These are phyloP conservation scores for Dastarcus helophoroides DNA, from an alignment of 2,888 invertebrate species.

Conservation along the genomic window DNA sequence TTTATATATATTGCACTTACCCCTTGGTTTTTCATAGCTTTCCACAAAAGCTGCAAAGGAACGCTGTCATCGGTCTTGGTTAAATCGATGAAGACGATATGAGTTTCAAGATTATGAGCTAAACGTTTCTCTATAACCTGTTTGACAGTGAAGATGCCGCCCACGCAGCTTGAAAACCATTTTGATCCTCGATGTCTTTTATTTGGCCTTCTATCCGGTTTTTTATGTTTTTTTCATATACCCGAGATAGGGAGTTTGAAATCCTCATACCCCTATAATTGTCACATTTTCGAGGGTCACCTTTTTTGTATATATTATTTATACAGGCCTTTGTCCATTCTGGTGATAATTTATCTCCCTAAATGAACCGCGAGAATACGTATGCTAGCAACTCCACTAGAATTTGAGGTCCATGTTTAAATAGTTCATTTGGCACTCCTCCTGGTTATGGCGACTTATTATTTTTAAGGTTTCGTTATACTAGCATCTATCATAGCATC, in stretches of 20 bases:
- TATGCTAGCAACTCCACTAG: no score
- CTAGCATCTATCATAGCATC: no score
- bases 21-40: no score
- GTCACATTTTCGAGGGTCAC: slow-evolving; percentile 2
- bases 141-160: slow-evolving; percentile 3
- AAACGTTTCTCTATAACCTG: slow-evolving; percentile 4
- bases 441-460: no score
- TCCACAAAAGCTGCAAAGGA: no score
- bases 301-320: slow-evolving; percentile 2
- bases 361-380: no score
- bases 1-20: no score
- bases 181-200: slow-evolving; percentile 3
- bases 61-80: slow-evolving; percentile 6
- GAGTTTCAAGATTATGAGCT: slow-evolving; percentile 4
- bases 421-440: no score
- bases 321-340: slow-evolving; percentile 5
- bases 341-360: no score
- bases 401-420: no score
- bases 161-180: slow-evolving; percentile 5
- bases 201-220: slow-evolving; percentile 2
- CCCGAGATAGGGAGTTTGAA: slow-evolving; percentile 2
- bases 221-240: slow-evolving; percentile 4
- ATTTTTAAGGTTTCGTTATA: no score
- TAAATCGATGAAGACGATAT: slow-evolving; percentile 5
- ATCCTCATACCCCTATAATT: slow-evolving; percentile 5